Evolutionary conservation across 2,888 invertebrate genomes (phyloP).

Genomic region (Mesoligia furuncula): DNA sequence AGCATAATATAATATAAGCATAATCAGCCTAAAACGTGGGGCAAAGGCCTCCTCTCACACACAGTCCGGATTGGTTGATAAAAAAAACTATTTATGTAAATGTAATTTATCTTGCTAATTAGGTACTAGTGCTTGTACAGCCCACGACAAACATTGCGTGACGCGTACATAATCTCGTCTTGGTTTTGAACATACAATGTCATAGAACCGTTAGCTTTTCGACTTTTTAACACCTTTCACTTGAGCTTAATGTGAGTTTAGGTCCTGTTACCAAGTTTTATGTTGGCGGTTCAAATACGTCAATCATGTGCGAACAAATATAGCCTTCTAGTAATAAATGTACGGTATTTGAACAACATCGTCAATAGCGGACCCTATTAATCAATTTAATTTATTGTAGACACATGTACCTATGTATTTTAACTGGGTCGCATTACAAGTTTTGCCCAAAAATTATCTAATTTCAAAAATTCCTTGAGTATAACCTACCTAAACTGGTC

Average conservation of each 20-base stretch:
- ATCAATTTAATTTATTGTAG: too few species aligned
- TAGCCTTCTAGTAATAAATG: neutral
- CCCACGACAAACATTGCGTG: conserved; percentile 15
- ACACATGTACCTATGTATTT: too few species aligned
- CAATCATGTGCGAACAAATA: neutral
- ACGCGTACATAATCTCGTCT: neutral
- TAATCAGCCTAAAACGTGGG: too few species aligned
- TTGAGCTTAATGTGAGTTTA: conserved; percentile 12
- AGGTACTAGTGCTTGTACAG: neutral
- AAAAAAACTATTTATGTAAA: neutral
- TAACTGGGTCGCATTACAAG: too few species aligned
- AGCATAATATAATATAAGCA: too few species aligned
- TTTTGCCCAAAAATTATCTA: too few species aligned
- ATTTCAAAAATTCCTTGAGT: neutral
- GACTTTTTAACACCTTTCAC: conserved; percentile 44
- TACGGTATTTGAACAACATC: neutral
- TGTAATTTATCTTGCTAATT: conserved; percentile 3
- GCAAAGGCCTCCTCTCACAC: too few species aligned
- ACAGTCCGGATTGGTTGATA: too few species aligned
- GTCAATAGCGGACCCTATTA: too few species aligned
- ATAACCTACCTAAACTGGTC: neutral
- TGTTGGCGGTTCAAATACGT: conserved; percentile 2
- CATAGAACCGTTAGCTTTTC: conserved; percentile 29
- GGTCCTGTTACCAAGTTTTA: neutral
- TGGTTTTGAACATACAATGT: neutral